These are phyloP conservation scores for Scaptomyza cyrtandrae DNA, from an alignment of 2,888 invertebrate genomes.

Conservation along the genomic window DNA sequence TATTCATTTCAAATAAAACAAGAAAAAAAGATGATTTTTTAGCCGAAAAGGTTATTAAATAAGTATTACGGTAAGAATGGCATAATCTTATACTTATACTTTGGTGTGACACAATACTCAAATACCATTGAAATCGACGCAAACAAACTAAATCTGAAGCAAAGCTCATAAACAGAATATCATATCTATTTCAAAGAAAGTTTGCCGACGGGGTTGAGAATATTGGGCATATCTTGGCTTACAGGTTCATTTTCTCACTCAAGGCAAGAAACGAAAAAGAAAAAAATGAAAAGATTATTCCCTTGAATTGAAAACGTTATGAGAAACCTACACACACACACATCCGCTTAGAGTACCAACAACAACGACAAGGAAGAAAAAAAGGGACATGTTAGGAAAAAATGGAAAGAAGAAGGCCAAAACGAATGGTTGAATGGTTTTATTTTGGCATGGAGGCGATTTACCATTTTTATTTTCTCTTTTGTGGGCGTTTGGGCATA, in stretches of 20 bases:
- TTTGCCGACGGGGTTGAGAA: neutral
- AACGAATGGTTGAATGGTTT: constrained; percentile 10
- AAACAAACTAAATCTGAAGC: neutral
- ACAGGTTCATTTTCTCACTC: neutral
- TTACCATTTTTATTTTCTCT: neutral
- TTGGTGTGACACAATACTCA: neutral
- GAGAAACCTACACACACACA: neutral
- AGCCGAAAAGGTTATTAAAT: no score
- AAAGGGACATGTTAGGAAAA: neutral
- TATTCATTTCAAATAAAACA: no score
- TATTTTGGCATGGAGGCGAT: neutral
- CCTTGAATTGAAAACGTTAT: constrained; percentile 9
- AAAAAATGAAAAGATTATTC: constrained; percentile 7
- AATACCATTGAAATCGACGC: neutral
- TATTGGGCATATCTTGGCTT: constrained; percentile 1
- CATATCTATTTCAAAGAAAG: neutral
- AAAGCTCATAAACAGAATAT: neutral
- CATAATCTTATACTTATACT: neutral
- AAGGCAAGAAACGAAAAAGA: constrained; percentile 1
- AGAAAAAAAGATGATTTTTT: no score
- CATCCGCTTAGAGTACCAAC: neutral
- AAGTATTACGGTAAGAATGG: neutral
- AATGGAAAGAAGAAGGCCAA: neutral
- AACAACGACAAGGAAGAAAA: neutral
- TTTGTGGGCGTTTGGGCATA: constrained; percentile 44